Percentiles rank a stretch among this genome's conserved stretches.
Conservation (phyloP, 2,888 invertebrate genomes). For the Ennomos erosarius region DNA sequence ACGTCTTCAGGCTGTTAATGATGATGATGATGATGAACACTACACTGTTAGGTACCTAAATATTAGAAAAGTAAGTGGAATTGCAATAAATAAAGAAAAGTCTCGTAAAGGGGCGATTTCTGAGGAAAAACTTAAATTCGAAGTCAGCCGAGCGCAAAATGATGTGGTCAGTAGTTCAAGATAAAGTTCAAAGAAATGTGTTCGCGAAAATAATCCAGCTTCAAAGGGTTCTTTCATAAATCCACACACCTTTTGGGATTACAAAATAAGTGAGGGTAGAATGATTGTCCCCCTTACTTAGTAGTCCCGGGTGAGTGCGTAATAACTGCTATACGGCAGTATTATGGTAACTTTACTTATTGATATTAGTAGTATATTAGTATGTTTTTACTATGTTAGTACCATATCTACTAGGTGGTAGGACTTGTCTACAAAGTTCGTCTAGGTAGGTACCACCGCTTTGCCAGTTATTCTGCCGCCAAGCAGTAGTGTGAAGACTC, state of each 20-base stretch:
- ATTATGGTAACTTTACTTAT: background rate
- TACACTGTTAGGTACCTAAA: too few species aligned
- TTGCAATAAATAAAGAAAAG: conserved; percentile 3
- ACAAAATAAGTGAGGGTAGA: conserved; percentile 10
- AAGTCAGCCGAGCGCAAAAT: conserved; percentile 21
- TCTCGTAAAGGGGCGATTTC: conserved; percentile 11
- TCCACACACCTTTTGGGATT: conserved; percentile 15
- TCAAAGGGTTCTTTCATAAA: conserved; percentile 32
- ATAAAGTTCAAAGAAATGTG: conserved; percentile 36
- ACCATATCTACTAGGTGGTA: too few species aligned
- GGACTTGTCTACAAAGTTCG: too few species aligned
- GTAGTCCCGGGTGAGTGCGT: background rate
- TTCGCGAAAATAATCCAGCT: conserved; percentile 28
- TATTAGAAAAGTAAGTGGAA: background rate
- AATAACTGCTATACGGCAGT: background rate
- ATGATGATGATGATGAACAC: too few species aligned
- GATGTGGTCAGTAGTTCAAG: conserved; percentile 27
- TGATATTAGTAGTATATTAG: too few species aligned
- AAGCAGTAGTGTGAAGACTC: too few species aligned
- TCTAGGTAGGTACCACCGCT: too few species aligned
- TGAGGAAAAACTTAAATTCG: conserved; percentile 20
- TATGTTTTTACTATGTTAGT: too few species aligned
- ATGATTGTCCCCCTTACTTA: background rate
- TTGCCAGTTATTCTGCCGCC: too few species aligned
- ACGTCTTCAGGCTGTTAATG: too few species aligned